Conservation (phyloP, 2,113 vertebrate genomes). For the Chionis minor region DNA sequence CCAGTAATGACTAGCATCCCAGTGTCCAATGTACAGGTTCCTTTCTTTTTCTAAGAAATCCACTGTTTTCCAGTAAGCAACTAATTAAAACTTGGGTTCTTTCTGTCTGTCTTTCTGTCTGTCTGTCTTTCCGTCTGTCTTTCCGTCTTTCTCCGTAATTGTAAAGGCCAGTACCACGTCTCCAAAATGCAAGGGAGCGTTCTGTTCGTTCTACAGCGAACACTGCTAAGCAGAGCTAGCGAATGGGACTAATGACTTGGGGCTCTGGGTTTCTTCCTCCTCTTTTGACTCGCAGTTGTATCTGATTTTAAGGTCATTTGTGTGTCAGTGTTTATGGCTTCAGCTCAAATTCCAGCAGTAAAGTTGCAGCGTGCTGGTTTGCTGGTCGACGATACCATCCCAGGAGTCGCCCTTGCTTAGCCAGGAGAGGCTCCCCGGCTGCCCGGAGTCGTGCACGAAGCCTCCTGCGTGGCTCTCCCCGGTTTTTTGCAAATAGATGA, state of each 20-base stretch:
- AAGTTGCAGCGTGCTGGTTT: background rate
- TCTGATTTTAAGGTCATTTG: conserved; percentile 11
- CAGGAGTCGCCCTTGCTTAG: background rate
- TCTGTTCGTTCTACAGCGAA: background rate
- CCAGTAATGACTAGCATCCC: background rate
- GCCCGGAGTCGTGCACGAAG: background rate
- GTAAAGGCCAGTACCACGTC: background rate
- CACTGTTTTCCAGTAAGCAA: conserved; percentile 12
- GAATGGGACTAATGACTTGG: background rate
- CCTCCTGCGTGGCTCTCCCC: background rate
- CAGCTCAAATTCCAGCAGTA: background rate
- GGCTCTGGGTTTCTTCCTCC: background rate
- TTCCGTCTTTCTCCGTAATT: background rate
- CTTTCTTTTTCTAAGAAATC: background rate
- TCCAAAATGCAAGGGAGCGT: background rate
- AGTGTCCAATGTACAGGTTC: background rate
- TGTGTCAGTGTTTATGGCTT: background rate
- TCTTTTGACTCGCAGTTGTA: background rate
- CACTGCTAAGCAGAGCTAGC: background rate
- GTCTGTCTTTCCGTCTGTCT: background rate
- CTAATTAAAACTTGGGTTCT: background rate
- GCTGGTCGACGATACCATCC: background rate
- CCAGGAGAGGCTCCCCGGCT: background rate
- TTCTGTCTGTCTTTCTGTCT: background rate
- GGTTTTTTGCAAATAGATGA: background rate